These are phyloP conservation scores for Hyposmocoma kahamanoa DNA, from an alignment of 1,140 invertebrate genomes.

Conservation along the genomic window DNA sequence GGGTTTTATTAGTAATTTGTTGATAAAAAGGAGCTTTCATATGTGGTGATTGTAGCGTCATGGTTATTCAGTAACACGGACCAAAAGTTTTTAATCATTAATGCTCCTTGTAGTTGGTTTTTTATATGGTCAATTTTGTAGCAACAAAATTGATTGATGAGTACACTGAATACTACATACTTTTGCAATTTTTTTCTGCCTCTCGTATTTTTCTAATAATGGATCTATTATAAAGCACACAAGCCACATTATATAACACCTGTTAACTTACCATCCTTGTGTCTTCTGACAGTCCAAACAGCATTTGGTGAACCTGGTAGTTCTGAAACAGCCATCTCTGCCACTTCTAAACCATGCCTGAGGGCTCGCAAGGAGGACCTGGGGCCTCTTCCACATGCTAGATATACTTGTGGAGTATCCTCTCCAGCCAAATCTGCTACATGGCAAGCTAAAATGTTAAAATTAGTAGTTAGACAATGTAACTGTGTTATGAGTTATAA, in stretches of 20 bases:
- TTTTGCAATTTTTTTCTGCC: neutral
- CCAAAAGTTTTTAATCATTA: slow-evolving; percentile 65
- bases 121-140: no score
- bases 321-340: slow-evolving; percentile 99
- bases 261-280: slow-evolving; percentile 94
- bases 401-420: slow-evolving; percentile 98
- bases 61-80: slow-evolving; percentile 69
- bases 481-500: neutral
- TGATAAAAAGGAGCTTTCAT: slow-evolving; percentile 68
- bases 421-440: slow-evolving; percentile 94
- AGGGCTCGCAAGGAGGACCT: slow-evolving; percentile 94
- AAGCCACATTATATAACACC: no score
- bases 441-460: slow-evolving; percentile 72
- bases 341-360: slow-evolving; percentile 97
- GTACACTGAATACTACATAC: slow-evolving; percentile 2
- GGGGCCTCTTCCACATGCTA: slow-evolving; percentile 95
- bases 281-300: slow-evolving; percentile 98
- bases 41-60: slow-evolving; percentile 65
- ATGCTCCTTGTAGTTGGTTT: no score
- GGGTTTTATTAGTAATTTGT: slow-evolving; percentile 75
- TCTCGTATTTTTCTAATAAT: neutral
- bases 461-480: no score
- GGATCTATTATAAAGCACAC: no score
- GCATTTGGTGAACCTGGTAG: slow-evolving; percentile 99
- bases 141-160: no score